Percentiles rank a stretch among this genome's conserved stretches.
Conservation (phyloP, 1,140 invertebrate species). For the Anoplolepis gracilipes region DNA sequence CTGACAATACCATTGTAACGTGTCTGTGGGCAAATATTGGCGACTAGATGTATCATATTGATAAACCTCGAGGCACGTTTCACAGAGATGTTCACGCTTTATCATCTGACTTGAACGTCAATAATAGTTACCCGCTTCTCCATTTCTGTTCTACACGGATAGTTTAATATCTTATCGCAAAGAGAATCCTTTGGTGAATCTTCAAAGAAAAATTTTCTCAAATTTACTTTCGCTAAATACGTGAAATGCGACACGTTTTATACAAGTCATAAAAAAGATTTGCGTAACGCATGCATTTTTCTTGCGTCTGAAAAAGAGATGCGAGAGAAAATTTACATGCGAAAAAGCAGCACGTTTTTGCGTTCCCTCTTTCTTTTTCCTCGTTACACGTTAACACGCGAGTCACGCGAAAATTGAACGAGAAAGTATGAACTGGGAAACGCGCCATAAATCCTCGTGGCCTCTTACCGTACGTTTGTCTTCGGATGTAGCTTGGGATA, state of each 20-base stretch:
- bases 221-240: neutral
- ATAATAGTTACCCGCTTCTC: neutral
- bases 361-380: neutral
- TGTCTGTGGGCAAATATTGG: conserved; percentile 12
- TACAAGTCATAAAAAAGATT: conserved; percentile 1
- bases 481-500: conserved; percentile 15
- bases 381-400: neutral
- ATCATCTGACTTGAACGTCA: neutral
- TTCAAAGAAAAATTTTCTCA: neutral
- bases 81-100: neutral
- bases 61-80: conserved; percentile 28
- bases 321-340: conserved; percentile 35
- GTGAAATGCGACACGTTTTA: neutral
- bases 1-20: conserved; percentile 1
- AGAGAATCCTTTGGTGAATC: neutral
- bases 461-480: conserved; percentile 45
- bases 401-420: conserved; percentile 47
- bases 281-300: neutral
- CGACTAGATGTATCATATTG: conserved; percentile 28
- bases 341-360: conserved; percentile 31
- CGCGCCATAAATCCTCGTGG: conserved; percentile 15
- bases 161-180: neutral
- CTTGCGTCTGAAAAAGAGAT: conserved; percentile 26
- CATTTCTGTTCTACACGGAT: neutral
- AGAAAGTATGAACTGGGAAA: conserved; percentile 4